A percentile compares a stretch with the other conserved stretches of the same genome.
phyloP scores from a whole-genome alignment of 2,888 invertebrate genomes.

The Ctena decussata region DNA sequence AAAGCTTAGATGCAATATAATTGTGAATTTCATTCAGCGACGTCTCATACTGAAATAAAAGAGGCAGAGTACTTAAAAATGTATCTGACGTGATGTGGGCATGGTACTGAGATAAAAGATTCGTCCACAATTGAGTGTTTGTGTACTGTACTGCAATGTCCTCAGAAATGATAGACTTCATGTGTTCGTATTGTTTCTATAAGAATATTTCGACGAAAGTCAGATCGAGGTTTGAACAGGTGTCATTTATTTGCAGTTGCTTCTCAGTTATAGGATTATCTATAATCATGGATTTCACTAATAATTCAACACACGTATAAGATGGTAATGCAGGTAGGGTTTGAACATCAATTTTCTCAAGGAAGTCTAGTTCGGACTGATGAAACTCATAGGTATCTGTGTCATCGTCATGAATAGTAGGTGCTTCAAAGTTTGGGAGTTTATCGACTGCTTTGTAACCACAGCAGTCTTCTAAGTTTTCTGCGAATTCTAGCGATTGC shows the following conservation, averaged over 20 bases:
- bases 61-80: neutral
- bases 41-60: neutral
- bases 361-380: conserved; percentile 1
- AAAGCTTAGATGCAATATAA: too few species aligned
- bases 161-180: conserved; percentile 1
- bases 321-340: conserved; percentile 1
- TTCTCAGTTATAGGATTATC: conserved; percentile 1
- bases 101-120: conserved; percentile 16
- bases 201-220: neutral
- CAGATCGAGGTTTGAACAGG: conserved; percentile 1
- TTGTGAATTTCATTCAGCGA: too few species aligned
- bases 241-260: neutral
- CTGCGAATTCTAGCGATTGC: too few species aligned
- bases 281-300: neutral
- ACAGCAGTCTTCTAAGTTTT: too few species aligned
- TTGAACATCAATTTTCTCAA: conserved; percentile 5
- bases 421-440: too few species aligned
- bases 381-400: conserved; percentile 33
- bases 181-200: neutral
- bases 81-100: neutral
- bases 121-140: conserved; percentile 12
- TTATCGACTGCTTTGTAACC: too few species aligned
- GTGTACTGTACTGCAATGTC: neutral
- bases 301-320: neutral
- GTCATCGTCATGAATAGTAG: too few species aligned